phyloP scores from a whole-genome alignment of 1,140 invertebrate species.

The Nephila pilipes region DNA sequence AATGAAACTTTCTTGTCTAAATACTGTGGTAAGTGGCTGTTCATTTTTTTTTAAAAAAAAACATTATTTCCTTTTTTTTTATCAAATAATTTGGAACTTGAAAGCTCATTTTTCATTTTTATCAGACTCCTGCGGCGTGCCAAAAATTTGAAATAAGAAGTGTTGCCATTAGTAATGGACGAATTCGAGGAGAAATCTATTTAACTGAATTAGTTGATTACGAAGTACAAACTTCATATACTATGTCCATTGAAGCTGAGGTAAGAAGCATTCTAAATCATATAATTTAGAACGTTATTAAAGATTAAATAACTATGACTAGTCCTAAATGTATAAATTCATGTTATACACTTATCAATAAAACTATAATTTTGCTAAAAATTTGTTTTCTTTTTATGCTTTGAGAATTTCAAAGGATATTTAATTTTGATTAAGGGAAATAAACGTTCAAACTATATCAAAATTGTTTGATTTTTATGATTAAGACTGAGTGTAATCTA shows the following conservation, averaged over 20 bases:
- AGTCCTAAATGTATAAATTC: too few species aligned
- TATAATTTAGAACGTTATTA: not conserved
- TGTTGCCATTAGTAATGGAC: slow-evolving; percentile 85
- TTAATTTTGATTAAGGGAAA: too few species aligned
- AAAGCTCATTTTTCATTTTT: slow-evolving; percentile 64
- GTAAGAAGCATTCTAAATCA: slow-evolving; percentile 44
- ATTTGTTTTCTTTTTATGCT: too few species aligned
- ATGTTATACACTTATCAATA: too few species aligned
- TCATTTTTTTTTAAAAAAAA: not conserved
- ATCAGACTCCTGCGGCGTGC: slow-evolving; percentile 79
- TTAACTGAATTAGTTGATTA: slow-evolving; percentile 87
- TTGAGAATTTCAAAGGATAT: too few species aligned
- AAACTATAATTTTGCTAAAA: too few species aligned
- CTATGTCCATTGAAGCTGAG: slow-evolving; percentile 82
- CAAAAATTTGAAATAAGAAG: slow-evolving; percentile 79
- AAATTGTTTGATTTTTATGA: too few species aligned
- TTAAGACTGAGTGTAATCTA: too few species aligned
- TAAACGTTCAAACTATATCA: too few species aligned
- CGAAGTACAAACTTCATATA: slow-evolving; percentile 87
- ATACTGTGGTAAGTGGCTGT: slow-evolving; percentile 47
- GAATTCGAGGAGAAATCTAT: slow-evolving; percentile 86
- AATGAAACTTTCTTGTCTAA: slow-evolving; percentile 74
- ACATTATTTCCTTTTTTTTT: not conserved
- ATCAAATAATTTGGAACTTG: not conserved
- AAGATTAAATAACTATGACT: too few species aligned